A percentile compares a stretch with the other conserved stretches of the same genome.
These are phyloP conservation scores for Palythoa caribaeorum DNA, from an alignment of 92 coral and sea anemone genomes.

Conservation along the genomic window DNA sequence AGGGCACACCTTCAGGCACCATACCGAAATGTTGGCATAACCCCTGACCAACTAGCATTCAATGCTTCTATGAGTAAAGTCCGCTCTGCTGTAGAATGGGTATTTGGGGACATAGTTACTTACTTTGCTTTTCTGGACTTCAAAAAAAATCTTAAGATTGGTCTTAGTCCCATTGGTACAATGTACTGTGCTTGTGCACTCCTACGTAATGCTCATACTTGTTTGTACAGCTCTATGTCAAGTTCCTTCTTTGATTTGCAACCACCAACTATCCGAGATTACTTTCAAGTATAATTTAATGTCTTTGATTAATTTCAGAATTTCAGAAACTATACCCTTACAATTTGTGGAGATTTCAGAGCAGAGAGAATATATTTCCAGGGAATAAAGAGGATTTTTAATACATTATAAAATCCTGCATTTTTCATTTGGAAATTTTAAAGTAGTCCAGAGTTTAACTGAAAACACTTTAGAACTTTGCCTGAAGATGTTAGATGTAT, in stretches of 20 bases:
- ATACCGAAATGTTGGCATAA: neutral
- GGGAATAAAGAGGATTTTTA: neutral
- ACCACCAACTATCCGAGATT: slow-evolving; percentile 20
- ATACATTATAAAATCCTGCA: neutral
- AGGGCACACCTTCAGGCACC: slow-evolving; percentile 12
- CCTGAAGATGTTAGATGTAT: neutral
- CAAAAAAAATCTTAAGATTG: slow-evolving; percentile 19
- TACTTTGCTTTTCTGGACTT: slow-evolving; percentile 18
- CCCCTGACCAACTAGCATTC: slow-evolving; percentile 4
- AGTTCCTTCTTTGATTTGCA: slow-evolving; percentile 9
- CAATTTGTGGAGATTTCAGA: neutral
- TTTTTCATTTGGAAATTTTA: slow-evolving; percentile 1
- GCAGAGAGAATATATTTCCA: neutral
- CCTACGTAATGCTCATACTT: slow-evolving; percentile 14
- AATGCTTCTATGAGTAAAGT: neutral
- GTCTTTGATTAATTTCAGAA: neutral
- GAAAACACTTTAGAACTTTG: neutral
- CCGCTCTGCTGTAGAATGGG: slow-evolving; percentile 8
- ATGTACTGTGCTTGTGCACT: slow-evolving; percentile 23
- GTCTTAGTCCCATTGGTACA: slow-evolving; percentile 18
- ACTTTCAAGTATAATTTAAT: slow-evolving; percentile 16
- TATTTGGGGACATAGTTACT: slow-evolving; percentile 21
- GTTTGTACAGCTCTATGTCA: slow-evolving; percentile 11
- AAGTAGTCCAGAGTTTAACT: neutral
- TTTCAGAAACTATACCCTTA: slow-evolving; percentile 3